A percentile compares a stretch with the other conserved stretches of the same genome.
These are phyloP conservation scores for Lysandra coridon DNA, from an alignment of 2,888 invertebrate species.

Conservation along the genomic window DNA sequence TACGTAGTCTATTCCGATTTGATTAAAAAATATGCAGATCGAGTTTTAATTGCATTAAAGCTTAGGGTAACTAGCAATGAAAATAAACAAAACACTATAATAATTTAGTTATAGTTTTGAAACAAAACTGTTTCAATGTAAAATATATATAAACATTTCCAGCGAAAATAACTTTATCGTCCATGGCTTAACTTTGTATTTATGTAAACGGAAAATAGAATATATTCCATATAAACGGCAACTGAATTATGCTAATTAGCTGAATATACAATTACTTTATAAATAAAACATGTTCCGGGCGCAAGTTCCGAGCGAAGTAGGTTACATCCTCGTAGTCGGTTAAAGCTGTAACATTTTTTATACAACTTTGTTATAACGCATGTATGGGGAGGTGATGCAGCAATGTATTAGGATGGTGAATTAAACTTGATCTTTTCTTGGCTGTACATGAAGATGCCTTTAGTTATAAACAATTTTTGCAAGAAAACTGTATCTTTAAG, in stretches of 20 bases:
- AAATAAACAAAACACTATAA: no score
- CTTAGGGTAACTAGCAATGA: no score
- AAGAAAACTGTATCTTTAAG: no score
- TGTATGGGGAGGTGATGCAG: not conserved
- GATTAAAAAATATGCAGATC: no score
- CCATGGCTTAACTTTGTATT: not conserved
- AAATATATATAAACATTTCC: not conserved
- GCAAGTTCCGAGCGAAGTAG: not conserved
- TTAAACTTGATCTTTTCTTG: no score
- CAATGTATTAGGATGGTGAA: no score
- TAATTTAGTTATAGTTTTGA: not conserved
- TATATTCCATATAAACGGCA: not conserved
- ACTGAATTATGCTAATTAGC: constrained; percentile 17
- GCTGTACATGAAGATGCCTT: no score
- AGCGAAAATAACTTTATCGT: not conserved
- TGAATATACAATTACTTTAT: constrained; percentile 6
- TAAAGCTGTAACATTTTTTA: not conserved
- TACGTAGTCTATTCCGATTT: no score
- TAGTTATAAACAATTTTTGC: no score
- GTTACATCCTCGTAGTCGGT: not conserved
- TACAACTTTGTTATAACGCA: not conserved
- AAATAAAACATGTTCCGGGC: not conserved
- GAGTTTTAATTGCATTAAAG: no score
- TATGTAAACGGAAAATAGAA: constrained; percentile 4
- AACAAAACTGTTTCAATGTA: not conserved